Base-by-base conservation (phyloP, 1,140 invertebrate genomes). In the Drosophila micromelanica region DNA sequence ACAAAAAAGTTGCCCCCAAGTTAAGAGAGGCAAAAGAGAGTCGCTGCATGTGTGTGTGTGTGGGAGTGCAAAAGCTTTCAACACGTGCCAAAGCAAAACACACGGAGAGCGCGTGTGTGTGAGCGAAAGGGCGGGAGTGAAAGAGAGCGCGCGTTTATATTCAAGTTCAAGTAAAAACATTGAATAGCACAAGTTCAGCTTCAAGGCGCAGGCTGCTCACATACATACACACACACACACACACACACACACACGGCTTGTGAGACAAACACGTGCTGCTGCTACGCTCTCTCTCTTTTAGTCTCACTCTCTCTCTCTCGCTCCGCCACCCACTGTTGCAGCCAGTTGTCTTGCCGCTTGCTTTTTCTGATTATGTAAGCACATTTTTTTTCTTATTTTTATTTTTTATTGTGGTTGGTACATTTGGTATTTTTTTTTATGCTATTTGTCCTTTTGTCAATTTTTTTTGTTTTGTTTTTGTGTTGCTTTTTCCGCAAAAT, bases 101-200 rank as follows among this genome's bases (percentile, higher is more conserved):
- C 27, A 15, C 9, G 32, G 35, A 13, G n/a, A 45, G 27, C 51
- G 78, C 32, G 56, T 45, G 78, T 73, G 78, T 40, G 56, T 45
- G 49, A 54, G 35, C 13, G 71, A 46, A 37, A 6, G 12, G 20
- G 9, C 43, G 38, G 6, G 13, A 13, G 11, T 8, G 7, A 8
- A 35, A 20, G 48, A 23, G 40, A 38, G 51, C 27, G 23, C 42
- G 43, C 42, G 23, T 52, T 61, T 52, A 64, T 69, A 69, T 86
- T 89, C 84, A 89, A 89, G 84, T 89, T 89, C 84, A 89, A 89
- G 84, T 90, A 76, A 77, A 81, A 89, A 84, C 84, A 90, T 89
- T 89, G 84, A 89, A 90, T 74, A 62, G 73, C 84, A 45, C 55
- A 89, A 89, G 84, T 89, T 90, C 85, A 89, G 85, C 60, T 65